A percentile compares a stretch with the other conserved stretches of the same genome.
These are phyloP conservation scores for Tribolium madens DNA, from an alignment of 1,140 invertebrate genomes.

Conservation along the genomic window DNA sequence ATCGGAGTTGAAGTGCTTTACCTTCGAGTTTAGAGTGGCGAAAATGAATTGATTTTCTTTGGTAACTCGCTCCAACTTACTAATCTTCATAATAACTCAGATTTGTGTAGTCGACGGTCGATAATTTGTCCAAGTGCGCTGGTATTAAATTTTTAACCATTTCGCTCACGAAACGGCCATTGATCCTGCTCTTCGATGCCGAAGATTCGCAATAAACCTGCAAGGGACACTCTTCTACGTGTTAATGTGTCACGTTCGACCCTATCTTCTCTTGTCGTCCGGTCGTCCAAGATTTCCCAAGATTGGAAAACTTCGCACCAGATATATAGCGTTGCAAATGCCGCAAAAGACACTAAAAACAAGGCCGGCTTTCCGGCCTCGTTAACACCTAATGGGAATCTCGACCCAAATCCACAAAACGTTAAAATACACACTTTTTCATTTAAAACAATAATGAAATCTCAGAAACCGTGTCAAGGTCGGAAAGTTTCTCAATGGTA, in stretches of 20 bases:
- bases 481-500: not conserved
- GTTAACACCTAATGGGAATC: conserved; percentile 8
- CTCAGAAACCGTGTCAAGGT: too few relatives aligned
- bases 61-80: conserved; percentile 39
- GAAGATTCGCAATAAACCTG: conserved; percentile 55
- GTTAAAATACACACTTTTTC: not conserved
- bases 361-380: not conserved
- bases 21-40: conserved; percentile 27
- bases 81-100: conserved; percentile 38
- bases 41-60: conserved; percentile 51
- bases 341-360: conserved; percentile 25
- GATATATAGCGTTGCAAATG: conserved; percentile 23
- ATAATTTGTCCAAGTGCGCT: conserved; percentile 24
- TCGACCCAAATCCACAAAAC: not conserved
- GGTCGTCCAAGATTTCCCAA: conserved; percentile 44
- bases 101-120: conserved; percentile 18
- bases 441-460: not conserved
- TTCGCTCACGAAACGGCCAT: conserved; percentile 60
- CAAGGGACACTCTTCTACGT: conserved; percentile 47
- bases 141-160: conserved; percentile 61
- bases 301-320: conserved; percentile 56
- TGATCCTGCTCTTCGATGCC: conserved; percentile 58
- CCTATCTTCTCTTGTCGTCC: conserved; percentile 44
- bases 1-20: conserved; percentile 54
- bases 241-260: conserved; percentile 60